phyloP scores from a whole-genome alignment of 1,140 invertebrate species.

The Matsumurasca onukii region DNA sequence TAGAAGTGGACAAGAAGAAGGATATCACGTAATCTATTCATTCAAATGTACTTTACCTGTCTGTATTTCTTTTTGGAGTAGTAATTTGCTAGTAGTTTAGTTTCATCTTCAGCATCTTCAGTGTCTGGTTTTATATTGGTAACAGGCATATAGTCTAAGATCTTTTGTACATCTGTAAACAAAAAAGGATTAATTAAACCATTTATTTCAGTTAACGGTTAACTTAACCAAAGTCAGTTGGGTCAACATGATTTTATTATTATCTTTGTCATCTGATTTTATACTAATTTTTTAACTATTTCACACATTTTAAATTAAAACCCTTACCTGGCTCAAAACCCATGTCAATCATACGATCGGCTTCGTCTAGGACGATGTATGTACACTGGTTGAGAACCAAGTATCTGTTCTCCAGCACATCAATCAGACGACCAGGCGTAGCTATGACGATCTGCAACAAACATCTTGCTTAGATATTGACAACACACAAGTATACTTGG shows the following conservation, averaged over 20 bases:
- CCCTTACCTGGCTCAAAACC: slow-evolving; percentile 89
- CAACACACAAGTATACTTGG: too few relatives aligned
- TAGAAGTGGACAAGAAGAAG: too few relatives aligned
- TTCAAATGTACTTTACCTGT: too few relatives aligned
- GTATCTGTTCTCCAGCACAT: slow-evolving; percentile 98
- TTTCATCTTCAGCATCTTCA: slow-evolving; percentile 97
- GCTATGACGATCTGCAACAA: slow-evolving; percentile 92
- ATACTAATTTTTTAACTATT: too few relatives aligned
- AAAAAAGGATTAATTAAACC: too few relatives aligned
- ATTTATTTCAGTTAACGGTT: too few relatives aligned
- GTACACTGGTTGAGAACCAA: slow-evolving; percentile 95
- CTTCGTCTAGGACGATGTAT: slow-evolving; percentile 91
- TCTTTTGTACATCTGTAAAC: slow-evolving; percentile 87
- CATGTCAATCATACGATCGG: slow-evolving; percentile 99
- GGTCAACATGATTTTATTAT: too few relatives aligned
- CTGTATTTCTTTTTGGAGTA: slow-evolving; percentile 97
- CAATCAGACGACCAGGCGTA: slow-evolving; percentile 98
- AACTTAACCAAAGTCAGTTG: too few relatives aligned
- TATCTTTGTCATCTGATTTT: too few relatives aligned
- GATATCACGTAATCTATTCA: too few relatives aligned
- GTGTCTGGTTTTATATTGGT: slow-evolving; percentile 98
- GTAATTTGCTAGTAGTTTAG: slow-evolving; percentile 89
- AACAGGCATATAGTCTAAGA: slow-evolving; percentile 98
- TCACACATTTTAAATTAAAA: too few relatives aligned
- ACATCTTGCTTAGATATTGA: background rate